A percentile compares a stretch with the other conserved stretches of the same genome.
phyloP scores from a whole-genome alignment of 2,797 vertebrate genomes.

The Sternarchorhynchus goeldii region DNA sequence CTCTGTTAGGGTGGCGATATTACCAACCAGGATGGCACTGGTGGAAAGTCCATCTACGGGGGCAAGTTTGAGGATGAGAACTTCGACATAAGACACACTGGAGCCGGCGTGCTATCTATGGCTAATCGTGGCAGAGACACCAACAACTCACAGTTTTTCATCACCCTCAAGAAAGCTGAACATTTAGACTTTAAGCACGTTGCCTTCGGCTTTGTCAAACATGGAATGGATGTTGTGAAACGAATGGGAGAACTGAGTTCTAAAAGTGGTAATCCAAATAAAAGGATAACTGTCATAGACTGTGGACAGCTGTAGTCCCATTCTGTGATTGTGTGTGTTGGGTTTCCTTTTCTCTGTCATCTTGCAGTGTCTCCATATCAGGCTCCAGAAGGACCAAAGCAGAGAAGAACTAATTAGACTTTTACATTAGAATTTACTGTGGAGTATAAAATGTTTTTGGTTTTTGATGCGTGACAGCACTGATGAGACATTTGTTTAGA shows the following conservation, averaged over 20 bases:
- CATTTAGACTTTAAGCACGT: slow-evolving; percentile 95
- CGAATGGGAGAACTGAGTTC: slow-evolving; percentile 87
- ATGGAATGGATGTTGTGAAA: slow-evolving; percentile 89
- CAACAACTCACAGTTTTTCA: slow-evolving; percentile 93
- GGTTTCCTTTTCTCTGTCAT: not conserved
- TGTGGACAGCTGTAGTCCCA: slow-evolving; percentile 86
- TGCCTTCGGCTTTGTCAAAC: slow-evolving; percentile 88
- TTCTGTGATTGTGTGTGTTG: not conserved
- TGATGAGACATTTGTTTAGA: not conserved
- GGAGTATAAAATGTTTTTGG: not conserved
- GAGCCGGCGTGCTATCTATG: slow-evolving; percentile 93
- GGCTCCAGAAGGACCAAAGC: not conserved
- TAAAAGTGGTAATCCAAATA: slow-evolving; percentile 77
- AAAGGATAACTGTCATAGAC: slow-evolving; percentile 81
- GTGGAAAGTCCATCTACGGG: slow-evolving; percentile 91
- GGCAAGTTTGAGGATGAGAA: slow-evolving; percentile 92
- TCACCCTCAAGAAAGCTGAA: slow-evolving; percentile 91
- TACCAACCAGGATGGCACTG: slow-evolving; percentile 86
- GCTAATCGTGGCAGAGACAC: slow-evolving; percentile 85
- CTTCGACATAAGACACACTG: slow-evolving; percentile 89
- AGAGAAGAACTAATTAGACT: not conserved
- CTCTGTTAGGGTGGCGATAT: slow-evolving; percentile 88
- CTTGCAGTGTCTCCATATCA: not conserved
- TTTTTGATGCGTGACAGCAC: not conserved
- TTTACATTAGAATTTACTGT: not conserved